These are phyloP conservation scores for Epizoanthus rinbou DNA, from an alignment of 92 coral and sea anemone genomes.

Conservation along the genomic window DNA sequence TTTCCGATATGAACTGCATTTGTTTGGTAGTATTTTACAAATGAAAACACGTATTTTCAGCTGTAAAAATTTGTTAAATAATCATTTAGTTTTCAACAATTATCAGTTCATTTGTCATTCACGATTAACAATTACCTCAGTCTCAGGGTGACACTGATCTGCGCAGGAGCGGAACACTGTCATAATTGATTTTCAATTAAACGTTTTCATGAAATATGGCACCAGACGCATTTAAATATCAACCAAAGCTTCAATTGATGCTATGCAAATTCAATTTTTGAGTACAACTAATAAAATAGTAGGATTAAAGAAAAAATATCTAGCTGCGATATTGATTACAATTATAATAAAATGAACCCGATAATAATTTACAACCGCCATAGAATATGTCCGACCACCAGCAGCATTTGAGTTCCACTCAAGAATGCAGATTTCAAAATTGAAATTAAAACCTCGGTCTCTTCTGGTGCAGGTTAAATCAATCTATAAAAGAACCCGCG, in stretches of 20 bases:
- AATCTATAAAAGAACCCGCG: background rate
- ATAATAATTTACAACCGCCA: background rate
- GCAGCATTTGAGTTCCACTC: background rate
- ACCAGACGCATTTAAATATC: background rate
- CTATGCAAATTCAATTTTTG: background rate
- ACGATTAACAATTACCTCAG: background rate
- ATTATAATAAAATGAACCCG: background rate
- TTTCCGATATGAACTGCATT: background rate
- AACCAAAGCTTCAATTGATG: background rate
- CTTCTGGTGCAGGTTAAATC: background rate
- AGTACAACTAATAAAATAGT: background rate
- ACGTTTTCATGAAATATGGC: background rate
- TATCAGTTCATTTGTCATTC: background rate
- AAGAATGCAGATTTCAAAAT: constrained; percentile 3
- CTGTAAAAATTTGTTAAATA: constrained; percentile 2
- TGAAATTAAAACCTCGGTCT: background rate
- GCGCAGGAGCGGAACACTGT: background rate
- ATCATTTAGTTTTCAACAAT: background rate
- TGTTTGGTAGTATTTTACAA: background rate
- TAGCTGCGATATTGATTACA: background rate
- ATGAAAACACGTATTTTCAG: background rate
- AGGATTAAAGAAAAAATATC: too few species aligned
- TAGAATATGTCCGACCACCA: background rate
- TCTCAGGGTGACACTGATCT: background rate
- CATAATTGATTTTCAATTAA: constrained; percentile 12